Evolutionary conservation across 1,140 invertebrate species (phyloP).

Genomic region (Bombus confusus): DNA sequence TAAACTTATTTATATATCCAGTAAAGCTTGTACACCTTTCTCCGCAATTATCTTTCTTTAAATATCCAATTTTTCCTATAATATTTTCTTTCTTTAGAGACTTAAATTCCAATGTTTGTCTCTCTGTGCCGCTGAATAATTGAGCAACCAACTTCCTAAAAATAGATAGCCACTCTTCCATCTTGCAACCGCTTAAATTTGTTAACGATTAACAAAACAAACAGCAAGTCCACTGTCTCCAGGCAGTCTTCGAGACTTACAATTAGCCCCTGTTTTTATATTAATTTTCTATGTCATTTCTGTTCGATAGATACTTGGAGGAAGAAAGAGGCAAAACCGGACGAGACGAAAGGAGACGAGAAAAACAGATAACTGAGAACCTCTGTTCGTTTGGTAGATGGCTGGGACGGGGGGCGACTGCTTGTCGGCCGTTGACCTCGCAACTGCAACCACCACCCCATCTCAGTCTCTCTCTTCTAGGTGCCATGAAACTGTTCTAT

Average conservation of each 20-base stretch:
- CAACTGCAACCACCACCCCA: constrained; percentile 46
- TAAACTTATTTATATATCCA: too few species aligned
- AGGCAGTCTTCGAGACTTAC: background rate
- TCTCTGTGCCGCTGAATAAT: background rate
- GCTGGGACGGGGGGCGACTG: constrained; percentile 38
- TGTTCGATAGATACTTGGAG: background rate
- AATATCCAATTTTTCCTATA: too few species aligned
- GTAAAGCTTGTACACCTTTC: too few species aligned
- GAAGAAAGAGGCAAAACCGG: too few species aligned
- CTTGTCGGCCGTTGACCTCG: constrained; percentile 51
- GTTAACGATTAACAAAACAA: background rate
- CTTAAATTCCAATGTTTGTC: background rate
- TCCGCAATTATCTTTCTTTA: too few species aligned
- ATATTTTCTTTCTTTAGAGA: too few species aligned
- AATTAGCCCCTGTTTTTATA: background rate
- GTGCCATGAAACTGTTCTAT: constrained; percentile 40
- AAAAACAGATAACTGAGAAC: constrained; percentile 29
- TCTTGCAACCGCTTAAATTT: background rate
- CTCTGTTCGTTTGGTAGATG: constrained; percentile 41
- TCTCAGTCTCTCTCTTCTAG: constrained; percentile 27
- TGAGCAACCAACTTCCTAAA: background rate
- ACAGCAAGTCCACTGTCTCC: background rate
- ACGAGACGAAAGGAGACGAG: too few species aligned
- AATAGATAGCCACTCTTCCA: background rate
- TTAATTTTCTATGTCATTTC: background rate